Evolutionary conservation across 1,140 invertebrate genomes (phyloP).

Genomic region (Drosophila quadrilineata): DNA sequence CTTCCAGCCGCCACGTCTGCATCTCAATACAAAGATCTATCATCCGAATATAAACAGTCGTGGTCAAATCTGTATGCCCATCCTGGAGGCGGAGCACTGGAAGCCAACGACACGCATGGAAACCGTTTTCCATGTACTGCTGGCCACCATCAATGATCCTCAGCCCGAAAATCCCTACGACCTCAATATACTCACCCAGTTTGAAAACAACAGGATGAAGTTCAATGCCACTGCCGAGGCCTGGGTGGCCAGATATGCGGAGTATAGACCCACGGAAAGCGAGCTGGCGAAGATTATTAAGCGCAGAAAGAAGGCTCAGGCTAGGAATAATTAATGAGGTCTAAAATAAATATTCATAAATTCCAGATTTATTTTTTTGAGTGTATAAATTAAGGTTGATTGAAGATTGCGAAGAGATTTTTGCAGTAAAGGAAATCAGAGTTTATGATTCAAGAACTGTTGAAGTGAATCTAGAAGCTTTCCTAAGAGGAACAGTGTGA

Average conservation of each 20-base stretch:
- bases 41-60: conserved; percentile 99
- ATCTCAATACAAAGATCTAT: conserved; percentile 99
- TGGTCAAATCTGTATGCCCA: conserved; percentile 98
- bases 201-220: conserved; percentile 96
- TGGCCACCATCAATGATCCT: conserved; percentile 97
- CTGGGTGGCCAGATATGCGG: conserved; percentile 97
- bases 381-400: no score
- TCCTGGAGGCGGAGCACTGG: conserved; percentile 99
- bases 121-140: conserved; percentile 97
- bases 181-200: conserved; percentile 97
- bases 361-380: no score
- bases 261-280: conserved; percentile 92
- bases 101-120: conserved; percentile 99
- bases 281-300: conserved; percentile 36
- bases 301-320: conserved; percentile 30
- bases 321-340: neutral
- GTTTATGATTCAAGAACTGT: no score
- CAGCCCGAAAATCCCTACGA: conserved; percentile 98
- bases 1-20: conserved; percentile 98
- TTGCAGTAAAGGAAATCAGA: no score
- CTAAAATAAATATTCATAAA: no score
- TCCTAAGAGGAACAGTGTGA: no score
- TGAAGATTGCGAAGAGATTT: no score
- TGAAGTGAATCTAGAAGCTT: no score
- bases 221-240: conserved; percentile 99